Conservation (phyloP, 2,797 vertebrate species). For the Nasua narica region DNA sequence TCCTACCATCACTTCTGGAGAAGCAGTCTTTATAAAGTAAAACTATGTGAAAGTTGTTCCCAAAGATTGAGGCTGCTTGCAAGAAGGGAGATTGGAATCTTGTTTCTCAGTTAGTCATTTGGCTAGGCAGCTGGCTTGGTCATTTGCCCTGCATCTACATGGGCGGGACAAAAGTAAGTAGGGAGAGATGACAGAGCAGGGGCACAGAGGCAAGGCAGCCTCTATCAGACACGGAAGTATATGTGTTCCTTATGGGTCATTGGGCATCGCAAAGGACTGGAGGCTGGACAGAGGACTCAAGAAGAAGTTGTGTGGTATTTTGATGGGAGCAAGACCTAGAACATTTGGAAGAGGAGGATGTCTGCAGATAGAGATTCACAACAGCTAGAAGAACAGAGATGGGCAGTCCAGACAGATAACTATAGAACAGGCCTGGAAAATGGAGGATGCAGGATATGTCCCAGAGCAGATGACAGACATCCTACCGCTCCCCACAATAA, state of each 20-base stretch:
- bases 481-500: background rate
- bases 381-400: background rate
- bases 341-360: background rate
- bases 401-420: background rate
- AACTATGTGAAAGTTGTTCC: background rate
- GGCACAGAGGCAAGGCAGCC: background rate
- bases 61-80: background rate
- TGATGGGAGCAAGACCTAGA: background rate
- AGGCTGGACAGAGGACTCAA: background rate
- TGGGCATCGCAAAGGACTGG: no score
- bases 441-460: background rate
- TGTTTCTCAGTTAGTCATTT: background rate
- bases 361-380: background rate
- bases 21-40: background rate
- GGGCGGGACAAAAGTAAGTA: background rate
- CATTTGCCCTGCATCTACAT: background rate
- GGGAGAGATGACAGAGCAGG: background rate
- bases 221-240: background rate
- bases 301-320: background rate
- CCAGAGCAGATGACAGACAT: background rate
- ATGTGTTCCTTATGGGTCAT: background rate
- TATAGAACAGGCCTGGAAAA: background rate
- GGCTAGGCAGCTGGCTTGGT: background rate
- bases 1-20: background rate
- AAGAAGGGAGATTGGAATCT: background rate